Conservation (phyloP, 2,113 vertebrate genomes). For the Coracopsis vasa region DNA sequence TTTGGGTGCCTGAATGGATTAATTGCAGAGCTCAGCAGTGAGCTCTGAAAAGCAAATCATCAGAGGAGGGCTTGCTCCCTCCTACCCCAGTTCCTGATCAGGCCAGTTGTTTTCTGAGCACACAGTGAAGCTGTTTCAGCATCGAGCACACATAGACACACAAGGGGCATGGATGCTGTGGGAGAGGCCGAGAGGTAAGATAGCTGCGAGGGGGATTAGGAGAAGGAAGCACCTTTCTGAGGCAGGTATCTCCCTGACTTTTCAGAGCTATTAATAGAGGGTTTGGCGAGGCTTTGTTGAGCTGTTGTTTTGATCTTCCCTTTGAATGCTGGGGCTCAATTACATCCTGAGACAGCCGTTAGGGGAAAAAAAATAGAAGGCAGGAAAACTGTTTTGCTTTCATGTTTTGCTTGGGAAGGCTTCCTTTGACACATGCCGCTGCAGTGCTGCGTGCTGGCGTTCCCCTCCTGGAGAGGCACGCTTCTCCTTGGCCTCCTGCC, state of each 20-base stretch:
- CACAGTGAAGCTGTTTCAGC: neutral
- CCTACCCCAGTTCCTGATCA: neutral
- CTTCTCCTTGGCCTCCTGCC: constrained; percentile 46
- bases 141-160: neutral
- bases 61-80: neutral
- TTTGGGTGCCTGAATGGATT: constrained; percentile 9
- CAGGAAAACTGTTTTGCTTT: constrained; percentile 37
- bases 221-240: constrained; percentile 27
- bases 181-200: neutral
- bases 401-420: constrained; percentile 43
- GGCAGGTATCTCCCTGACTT: neutral
- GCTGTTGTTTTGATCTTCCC: constrained; percentile 55
- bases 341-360: constrained; percentile 43
- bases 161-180: neutral
- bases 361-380: neutral
- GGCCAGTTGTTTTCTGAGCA: neutral
- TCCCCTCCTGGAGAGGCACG: neutral
- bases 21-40: neutral
- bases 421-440: constrained; percentile 24
- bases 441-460: neutral
- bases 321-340: constrained; percentile 34
- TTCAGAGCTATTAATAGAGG: constrained; percentile 49
- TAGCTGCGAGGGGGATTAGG: neutral
- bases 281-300: constrained; percentile 10
- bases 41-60: constrained; percentile 8